These are phyloP conservation scores for Hypsopygia costalis DNA, from an alignment of 2,888 invertebrate species.

Conservation along the genomic window DNA sequence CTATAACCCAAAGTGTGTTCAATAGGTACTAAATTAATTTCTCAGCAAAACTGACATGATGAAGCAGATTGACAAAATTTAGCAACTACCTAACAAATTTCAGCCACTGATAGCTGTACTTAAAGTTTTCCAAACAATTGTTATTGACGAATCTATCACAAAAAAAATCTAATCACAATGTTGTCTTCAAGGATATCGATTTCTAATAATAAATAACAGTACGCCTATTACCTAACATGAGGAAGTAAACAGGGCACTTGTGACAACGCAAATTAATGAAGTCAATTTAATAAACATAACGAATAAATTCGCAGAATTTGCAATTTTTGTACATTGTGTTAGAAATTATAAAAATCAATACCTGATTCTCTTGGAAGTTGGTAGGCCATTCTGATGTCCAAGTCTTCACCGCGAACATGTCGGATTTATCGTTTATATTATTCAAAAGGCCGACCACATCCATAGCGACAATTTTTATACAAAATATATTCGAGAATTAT, in stretches of 20 bases:
- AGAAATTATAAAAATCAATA: constrained; percentile 30
- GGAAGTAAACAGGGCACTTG: constrained; percentile 4
- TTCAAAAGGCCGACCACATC: constrained; percentile 69
- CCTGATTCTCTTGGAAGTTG: constrained; percentile 74
- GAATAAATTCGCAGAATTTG: too few species aligned
- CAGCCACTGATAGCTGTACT: too few species aligned
- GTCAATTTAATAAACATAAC: too few species aligned
- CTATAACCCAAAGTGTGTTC: too few species aligned
- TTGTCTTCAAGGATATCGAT: constrained; percentile 42
- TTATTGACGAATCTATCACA: too few species aligned
- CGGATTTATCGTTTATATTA: constrained; percentile 67
- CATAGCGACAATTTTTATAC: constrained; percentile 38
- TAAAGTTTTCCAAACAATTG: too few species aligned
- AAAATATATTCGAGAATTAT: constrained; percentile 24
- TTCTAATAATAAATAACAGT: constrained; percentile 19
- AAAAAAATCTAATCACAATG: too few species aligned
- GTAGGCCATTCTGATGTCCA: constrained; percentile 74
- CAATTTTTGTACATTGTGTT: too few species aligned
- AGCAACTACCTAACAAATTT: too few species aligned
- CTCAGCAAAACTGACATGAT: too few species aligned
- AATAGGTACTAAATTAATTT: too few species aligned
- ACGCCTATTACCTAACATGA: constrained; percentile 11
- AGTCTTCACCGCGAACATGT: constrained; percentile 72
- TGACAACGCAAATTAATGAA: constrained; percentile 11
- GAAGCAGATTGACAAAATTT: too few species aligned